Percentiles rank a stretch among this genome's conserved stretches.
Evolutionary conservation across 2,797 vertebrate species (phyloP).

Genomic region (Intellagama lesueurii): DNA sequence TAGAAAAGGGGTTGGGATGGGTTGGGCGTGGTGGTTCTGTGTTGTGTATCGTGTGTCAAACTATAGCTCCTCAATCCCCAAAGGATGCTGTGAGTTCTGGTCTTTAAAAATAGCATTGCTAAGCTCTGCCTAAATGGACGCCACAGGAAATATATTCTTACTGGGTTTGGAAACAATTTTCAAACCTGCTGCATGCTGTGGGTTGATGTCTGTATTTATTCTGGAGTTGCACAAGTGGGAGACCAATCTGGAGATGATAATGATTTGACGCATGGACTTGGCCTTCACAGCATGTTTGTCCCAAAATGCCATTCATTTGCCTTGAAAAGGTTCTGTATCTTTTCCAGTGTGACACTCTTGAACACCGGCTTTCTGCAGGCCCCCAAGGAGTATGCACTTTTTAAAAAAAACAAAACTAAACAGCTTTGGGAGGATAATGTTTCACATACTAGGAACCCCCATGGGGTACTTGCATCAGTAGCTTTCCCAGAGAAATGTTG

Average conservation of each 20-base stretch:
- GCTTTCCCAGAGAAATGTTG: constrained; percentile 68
- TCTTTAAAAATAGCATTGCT: too few relatives aligned
- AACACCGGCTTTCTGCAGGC: not conserved
- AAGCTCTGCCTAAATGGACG: not conserved
- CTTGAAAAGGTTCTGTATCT: not conserved
- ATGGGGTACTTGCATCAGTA: not conserved
- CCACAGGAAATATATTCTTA: not conserved
- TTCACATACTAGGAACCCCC: not conserved
- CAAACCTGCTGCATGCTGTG: not conserved
- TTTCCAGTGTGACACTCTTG: not conserved
- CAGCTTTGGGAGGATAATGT: not conserved
- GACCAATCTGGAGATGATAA: not conserved
- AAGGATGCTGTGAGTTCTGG: too few relatives aligned
- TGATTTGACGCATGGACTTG: not conserved
- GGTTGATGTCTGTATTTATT: not conserved
- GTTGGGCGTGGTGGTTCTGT: too few relatives aligned
- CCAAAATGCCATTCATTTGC: not conserved
- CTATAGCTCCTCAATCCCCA: too few relatives aligned
- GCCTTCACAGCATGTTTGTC: not conserved
- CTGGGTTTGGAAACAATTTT: not conserved
- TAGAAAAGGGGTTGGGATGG: too few relatives aligned
- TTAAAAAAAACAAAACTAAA: not conserved
- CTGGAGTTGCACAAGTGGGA: not conserved
- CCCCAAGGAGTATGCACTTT: not conserved
- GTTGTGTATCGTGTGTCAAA: too few relatives aligned